Evolutionary conservation across 2,113 vertebrate genomes (phyloP), one percentile per base, ranked within the genome.

Genomic region (Poecile atricapillus): DNA sequence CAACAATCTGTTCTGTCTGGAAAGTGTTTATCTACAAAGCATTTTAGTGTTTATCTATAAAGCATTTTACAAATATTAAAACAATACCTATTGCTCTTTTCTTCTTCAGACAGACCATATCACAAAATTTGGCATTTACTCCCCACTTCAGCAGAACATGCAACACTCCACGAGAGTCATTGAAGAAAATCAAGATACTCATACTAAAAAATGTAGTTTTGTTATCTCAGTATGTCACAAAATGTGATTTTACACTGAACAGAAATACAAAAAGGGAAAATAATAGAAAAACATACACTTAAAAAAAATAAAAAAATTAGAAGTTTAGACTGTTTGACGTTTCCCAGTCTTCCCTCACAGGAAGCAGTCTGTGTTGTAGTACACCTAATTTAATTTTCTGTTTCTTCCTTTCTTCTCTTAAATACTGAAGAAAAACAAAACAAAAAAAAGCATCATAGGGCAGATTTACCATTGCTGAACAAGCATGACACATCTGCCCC

Each of bases 121-220:
- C 87, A 74, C 0, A 44, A 63, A 82, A 55, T 20, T 16, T 41
- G 69, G 52, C 43, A 10, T 30, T 62, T 63, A 6, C 52, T 39
- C 60, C 37, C 65, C 28, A 4, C 33, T 43, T 27, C 35, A 62
- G 73, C 77, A 70, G 35, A 59, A 78, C 1, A 58, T 11, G 0
- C 3, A 70, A 47, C 15, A 15, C 64, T 46, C 31, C 8, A 37
- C 0, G 0, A 41, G 25, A 82, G 43, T 43, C 12, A 35, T 0
- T 10, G 27, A 50, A 71, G 73, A n/a, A 87, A 86, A 25, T 47
- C 56, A 84, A 25, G 35, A 25, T 37, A 33, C 47, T 80, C 31
- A 11, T 3, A 44, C 35, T 4, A 44, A 71, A 68, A 80, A 87
- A 65, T 2, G 5, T 3, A 24, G 6, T 2, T 89, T 79, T 92